Conservation (phyloP, 2,888 invertebrate species). For the Mycalesis mineus region DNA sequence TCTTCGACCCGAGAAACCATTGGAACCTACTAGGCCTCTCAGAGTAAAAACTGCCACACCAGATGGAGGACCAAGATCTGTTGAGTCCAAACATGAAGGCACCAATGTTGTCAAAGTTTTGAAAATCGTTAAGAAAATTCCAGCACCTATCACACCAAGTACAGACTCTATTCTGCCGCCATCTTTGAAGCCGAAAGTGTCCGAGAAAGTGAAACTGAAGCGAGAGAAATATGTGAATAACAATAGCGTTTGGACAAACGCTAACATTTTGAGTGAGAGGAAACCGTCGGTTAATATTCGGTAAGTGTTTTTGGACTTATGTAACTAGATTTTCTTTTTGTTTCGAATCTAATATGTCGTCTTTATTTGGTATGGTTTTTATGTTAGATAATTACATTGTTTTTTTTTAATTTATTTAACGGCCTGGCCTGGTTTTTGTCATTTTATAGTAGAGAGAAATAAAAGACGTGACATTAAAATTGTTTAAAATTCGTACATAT, state of each 20-base stretch:
- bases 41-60: conserved; percentile 48
- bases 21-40: conserved; percentile 51
- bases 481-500: no score
- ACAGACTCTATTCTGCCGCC: conserved; percentile 55
- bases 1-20: conserved; percentile 44
- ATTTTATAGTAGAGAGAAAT: no score
- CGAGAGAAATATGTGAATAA: conserved; percentile 67
- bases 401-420: no score
- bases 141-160: conserved; percentile 43
- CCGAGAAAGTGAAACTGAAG: conserved; percentile 51
- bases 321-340: background rate
- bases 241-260: conserved; percentile 64
- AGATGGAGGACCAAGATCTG: conserved; percentile 44
- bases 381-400: no score
- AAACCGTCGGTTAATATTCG: conserved; percentile 46
- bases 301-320: conserved; percentile 41
- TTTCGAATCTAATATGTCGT: background rate
- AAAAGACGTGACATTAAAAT: no score
- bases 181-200: conserved; percentile 52
- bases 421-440: no score
- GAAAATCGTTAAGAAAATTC: conserved; percentile 63
- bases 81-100: conserved; percentile 46
- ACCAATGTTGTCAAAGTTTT: conserved; percentile 44
- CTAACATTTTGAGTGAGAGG: conserved; percentile 46
- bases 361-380: no score